Conservation (phyloP, 2,797 vertebrate species). For the Iguana delicatissima region DNA sequence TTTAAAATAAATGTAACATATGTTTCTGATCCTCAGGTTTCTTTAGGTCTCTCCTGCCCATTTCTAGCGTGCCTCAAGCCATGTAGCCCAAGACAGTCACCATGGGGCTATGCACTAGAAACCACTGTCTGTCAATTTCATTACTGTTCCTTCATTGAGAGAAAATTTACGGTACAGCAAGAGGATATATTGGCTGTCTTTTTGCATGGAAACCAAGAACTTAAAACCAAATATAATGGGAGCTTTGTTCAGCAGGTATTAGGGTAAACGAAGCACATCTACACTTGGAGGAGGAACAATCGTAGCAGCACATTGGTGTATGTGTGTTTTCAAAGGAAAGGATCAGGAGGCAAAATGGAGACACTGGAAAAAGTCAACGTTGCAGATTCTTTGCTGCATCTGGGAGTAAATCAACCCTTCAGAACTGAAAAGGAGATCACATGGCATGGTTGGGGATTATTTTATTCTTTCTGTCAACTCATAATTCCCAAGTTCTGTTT, state of each 20-base stretch:
- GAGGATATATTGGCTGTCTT: conserved; percentile 46
- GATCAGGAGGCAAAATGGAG: neutral
- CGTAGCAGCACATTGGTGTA: neutral
- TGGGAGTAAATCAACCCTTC: conserved; percentile 31
- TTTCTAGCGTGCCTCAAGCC: neutral
- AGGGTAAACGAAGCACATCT: conserved; percentile 24
- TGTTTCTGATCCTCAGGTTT: conserved; percentile 21
- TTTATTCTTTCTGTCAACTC: conserved; percentile 18
- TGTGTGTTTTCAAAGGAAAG: conserved; percentile 15
- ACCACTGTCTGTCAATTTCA: conserved; percentile 21
- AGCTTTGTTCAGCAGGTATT: conserved; percentile 55
- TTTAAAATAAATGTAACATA: conserved; percentile 25
- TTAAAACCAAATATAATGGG: conserved; percentile 54
- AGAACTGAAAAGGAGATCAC: neutral
- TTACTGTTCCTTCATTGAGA: conserved; percentile 36
- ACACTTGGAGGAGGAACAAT: conserved; percentile 15
- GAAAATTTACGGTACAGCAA: conserved; percentile 49
- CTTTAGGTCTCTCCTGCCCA: conserved; percentile 2
- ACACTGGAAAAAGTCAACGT: conserved; percentile 18
- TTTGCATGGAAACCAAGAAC: conserved; percentile 49
- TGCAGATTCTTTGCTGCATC: conserved; percentile 23
- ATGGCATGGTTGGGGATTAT: conserved; percentile 4
- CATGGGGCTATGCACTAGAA: neutral
- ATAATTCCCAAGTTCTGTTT: conserved; percentile 16
- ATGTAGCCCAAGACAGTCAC: neutral